Base-by-base conservation (phyloP, 2,888 invertebrate species). In the Caenorhabditis wallacei region DNA sequence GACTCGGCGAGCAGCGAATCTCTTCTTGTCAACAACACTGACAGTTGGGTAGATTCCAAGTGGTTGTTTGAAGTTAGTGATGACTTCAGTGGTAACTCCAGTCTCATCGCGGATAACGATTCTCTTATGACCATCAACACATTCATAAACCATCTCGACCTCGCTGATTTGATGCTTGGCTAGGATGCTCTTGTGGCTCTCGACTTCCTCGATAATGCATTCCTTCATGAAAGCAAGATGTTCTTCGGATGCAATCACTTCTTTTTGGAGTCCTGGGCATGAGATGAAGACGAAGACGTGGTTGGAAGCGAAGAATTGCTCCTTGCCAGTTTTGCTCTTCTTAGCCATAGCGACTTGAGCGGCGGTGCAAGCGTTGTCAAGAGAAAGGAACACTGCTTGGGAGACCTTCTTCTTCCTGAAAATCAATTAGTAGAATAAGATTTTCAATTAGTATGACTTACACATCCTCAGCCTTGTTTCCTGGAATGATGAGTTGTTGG, bases 91-190 rank as follows among this genome's bases (percentile, higher is more conserved):
- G 18, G 88, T 88, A 26, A 87, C 87, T 51, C 88, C 88, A 46
- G 88, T 88, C 30, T 85, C 85, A 83, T 88, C 87, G 30, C 80
- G 81, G 54, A 85, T 85, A 48, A 85, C 85, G 61, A 88, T 78
- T 56, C 88, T 74, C 30, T 68, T 82, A 61, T 76, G 71, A 10
- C 74, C 68, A 46, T 71, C 76, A 11, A 85, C 59, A 30, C 84
- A 79, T 48, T 86, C 81, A 54, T 84, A 86, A 18, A 88, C 87
- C 24, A 87, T 63, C 53, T 88, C 88, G 18, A 88, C 80, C 64
- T 88, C 88, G 40, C 83, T 87, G 69, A 88, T 83, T 48, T 82
- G 79, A 78, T 88, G 88, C 71, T 88, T 88, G 82, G 78, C 84
- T 22, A 88, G 82, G 54, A 88, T 86, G 11, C 70, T 79, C 48